phyloP scores from a whole-genome alignment of 2,113 vertebrate species.

The Marcusenius ussheri region DNA sequence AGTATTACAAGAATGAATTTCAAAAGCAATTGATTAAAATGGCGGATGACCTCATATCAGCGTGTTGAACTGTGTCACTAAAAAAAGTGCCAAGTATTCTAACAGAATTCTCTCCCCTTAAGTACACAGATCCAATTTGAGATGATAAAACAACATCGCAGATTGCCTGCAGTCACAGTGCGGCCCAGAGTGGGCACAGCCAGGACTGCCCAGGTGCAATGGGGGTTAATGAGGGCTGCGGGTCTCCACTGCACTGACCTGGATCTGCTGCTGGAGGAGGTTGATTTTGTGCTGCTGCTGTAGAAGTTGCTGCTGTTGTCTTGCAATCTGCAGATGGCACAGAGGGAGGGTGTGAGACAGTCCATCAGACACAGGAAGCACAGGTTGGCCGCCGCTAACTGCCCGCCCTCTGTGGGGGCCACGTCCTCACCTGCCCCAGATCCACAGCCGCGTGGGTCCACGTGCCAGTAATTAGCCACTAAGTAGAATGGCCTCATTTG shows the following conservation, averaged over 20 bases:
- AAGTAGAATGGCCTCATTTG: not conserved
- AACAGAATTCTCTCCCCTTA: not conserved
- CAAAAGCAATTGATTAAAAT: not conserved
- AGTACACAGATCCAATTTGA: not conserved
- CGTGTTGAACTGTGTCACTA: not conserved
- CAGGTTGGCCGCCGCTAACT: not conserved
- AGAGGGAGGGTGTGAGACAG: conserved; percentile 28
- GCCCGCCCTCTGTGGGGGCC: not conserved
- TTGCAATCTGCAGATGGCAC: conserved; percentile 78
- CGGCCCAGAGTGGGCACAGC: not conserved
- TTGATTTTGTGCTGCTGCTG: conserved; percentile 99
- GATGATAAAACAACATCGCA: not conserved
- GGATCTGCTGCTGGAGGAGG: conserved; percentile 99
- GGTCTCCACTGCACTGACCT: conserved; percentile 72
- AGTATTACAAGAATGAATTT: not conserved
- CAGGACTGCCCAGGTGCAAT: not conserved
- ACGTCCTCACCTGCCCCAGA: not conserved
- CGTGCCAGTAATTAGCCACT: not conserved
- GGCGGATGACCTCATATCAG: not conserved
- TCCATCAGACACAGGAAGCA: not conserved
- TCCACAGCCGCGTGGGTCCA: not conserved
- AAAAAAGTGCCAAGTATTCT: not conserved
- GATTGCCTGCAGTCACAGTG: not conserved
- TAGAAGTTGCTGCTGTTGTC: conserved; percentile 98
- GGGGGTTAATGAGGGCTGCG: not conserved